Conservation (phyloP, 2,888 invertebrate genomes). For the Monopis laevigella region DNA sequence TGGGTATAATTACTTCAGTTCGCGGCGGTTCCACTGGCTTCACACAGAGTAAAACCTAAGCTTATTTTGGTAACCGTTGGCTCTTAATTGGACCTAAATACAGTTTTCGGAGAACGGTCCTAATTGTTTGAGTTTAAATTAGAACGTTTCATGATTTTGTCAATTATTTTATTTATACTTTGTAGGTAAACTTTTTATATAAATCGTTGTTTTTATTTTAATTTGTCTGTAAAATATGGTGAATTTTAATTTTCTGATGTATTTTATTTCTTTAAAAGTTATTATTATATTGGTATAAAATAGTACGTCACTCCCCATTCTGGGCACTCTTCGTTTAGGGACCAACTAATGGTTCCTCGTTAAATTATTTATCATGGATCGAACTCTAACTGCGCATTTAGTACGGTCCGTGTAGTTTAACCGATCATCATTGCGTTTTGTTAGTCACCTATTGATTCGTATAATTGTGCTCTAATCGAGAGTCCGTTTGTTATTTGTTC, state of each 20-base stretch:
- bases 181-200: neutral
- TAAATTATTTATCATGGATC: conserved; percentile 11
- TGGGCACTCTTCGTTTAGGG: conserved; percentile 10
- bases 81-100: conserved; percentile 4
- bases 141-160: conserved; percentile 2
- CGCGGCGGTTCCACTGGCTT: conserved; percentile 6
- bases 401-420: conserved; percentile 4
- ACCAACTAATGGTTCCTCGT: conserved; percentile 10
- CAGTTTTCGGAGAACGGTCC: neutral
- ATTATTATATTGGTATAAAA: neutral
- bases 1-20: neutral
- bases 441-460: conserved; percentile 5
- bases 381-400: conserved; percentile 9
- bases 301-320: conserved; percentile 3
- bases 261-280: neutral
- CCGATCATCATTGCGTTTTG: conserved; percentile 6
- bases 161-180: neutral
- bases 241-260: no score
- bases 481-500: neutral
- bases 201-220: no score
- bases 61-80: conserved; percentile 3
- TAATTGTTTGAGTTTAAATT: neutral
- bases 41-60: conserved; percentile 1
- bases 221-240: no score
- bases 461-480: neutral